Base-by-base conservation (phyloP, 2,113 vertebrate genomes). In the Cinclus cinclus region DNA sequence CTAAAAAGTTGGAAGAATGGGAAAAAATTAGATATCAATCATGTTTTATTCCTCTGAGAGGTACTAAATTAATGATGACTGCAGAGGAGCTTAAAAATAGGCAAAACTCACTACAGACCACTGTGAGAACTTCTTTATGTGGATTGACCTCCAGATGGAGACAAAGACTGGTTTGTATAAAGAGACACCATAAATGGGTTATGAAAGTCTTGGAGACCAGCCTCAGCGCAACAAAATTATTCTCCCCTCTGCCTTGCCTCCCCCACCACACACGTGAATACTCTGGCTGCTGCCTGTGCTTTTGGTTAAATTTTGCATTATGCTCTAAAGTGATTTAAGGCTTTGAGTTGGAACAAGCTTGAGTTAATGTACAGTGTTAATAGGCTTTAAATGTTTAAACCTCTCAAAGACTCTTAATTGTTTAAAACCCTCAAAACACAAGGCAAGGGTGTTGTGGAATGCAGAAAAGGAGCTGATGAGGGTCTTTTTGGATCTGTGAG, bases 341-440 rank as follows among this genome's bases (percentile, higher is more conserved):
- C 44, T 69, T 83, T 4, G 0, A 88, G 67, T 30, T 70, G 82
- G 63, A 88, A 67, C 22, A 55, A 70, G 81, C 85, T 86, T 59
- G 75, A 83, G 37, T 67, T 96, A 87, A 91, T 67, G 71, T 80
- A 85, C 50, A 69, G 62, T 0, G 0, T 64, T 96, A 96, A 88
- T 63, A 88, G 70, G 68, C 70, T 95, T 94, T 92, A 88, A 90
- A 88, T 93, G 75, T 85, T 94, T 93, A 93, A 96, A 88, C 31
- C 46, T 64, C 88, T 95, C 78, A 73, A 82, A 46, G 53, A 81
- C 31, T 93, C 50, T 83, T 42, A 63, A 41, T 62, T 80, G 27
- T 76, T 94, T 92, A 67, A 93, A 91, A 46, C 55, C 15, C 1
- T 92, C 71, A 70, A 77, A 77, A 90, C 39, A 59, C 39, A 70